Base-by-base conservation (phyloP, 35 echinoderm and acorn worm species). In the Ophioderma brevispina region DNA sequence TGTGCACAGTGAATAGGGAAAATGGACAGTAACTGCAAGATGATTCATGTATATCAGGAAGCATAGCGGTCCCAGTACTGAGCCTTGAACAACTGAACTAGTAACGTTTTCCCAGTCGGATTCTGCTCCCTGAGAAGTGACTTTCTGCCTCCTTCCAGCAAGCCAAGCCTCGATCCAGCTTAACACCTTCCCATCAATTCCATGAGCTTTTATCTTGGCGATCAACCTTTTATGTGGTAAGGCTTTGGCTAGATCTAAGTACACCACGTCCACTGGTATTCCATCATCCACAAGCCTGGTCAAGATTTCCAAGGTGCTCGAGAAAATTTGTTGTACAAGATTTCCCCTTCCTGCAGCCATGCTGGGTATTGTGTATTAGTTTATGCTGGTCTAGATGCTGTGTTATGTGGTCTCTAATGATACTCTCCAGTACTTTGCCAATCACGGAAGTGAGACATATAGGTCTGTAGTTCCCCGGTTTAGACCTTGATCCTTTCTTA, bases 201-300 rank as follows among this genome's bases (percentile, higher is more conserved):
- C n/a, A n/a, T n/a, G n/a, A n/a, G n/a, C n/a, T n/a, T n/a, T n/a
- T n/a, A n/a, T n/a, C n/a, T n/a, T n/a, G n/a, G n/a, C n/a, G n/a
- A n/a, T n/a, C n/a, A n/a, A n/a, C n/a, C n/a, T n/a, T n/a, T n/a
- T n/a, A n/a, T n/a, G n/a, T n/a, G n/a, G n/a, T n/a, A 82, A 82
- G 23, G 32, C 80, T 82, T 82, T 82, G 80, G 80, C 80, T 11
- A 82, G 35, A 42, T 82, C 80, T 82, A 82, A 82, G 31, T 82
- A 82, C 5, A 82, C 39, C 34, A 82, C 80, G 38, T 82, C 80
- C 38, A 82, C 80, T 37, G 80, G 32, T 35, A 82, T 42, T 38
- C 38, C 38, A 82, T 82, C 80, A 82, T 82, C 33, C 5, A 42
- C n/a, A n/a, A n/a, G n/a, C n/a, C 35, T 30, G 5, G 34, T 8